These are phyloP conservation scores for Zalophus californianus DNA, from an alignment of 2,797 vertebrate species.

Conservation along the genomic window DNA sequence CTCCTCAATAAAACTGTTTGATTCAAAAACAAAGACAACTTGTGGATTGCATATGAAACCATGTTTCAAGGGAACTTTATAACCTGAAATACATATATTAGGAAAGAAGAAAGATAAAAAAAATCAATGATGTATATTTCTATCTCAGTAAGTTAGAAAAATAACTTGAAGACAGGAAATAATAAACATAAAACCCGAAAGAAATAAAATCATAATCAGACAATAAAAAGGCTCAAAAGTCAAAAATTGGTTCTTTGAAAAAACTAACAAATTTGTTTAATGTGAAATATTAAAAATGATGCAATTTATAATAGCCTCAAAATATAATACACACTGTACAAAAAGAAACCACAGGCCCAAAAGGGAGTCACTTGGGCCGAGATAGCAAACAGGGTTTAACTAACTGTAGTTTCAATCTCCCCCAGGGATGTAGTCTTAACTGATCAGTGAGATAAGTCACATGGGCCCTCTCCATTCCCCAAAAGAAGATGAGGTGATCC, in stretches of 20 bases:
- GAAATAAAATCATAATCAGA: neutral
- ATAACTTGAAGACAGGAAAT: neutral
- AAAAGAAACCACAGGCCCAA: neutral
- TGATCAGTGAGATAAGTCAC: neutral
- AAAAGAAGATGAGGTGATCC: neutral
- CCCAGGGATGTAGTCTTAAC: neutral
- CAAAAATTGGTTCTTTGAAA: neutral
- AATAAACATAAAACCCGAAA: neutral
- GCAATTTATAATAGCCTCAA: neutral
- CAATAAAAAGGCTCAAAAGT: neutral
- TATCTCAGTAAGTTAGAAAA: neutral
- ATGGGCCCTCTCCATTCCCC: neutral
- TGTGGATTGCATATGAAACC: neutral
- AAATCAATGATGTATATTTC: too few species aligned
- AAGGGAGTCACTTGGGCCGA: neutral
- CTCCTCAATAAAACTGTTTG: constrained; percentile 43
- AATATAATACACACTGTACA: neutral
- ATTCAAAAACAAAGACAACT: neutral
- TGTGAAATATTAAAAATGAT: neutral
- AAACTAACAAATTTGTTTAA: neutral
- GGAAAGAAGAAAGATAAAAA: neutral
- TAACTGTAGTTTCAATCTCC: neutral
- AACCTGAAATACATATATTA: too few species aligned
- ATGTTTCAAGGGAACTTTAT: too few species aligned
- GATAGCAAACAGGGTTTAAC: neutral